Percentiles rank a stretch among this genome's conserved stretches.
Conservation (phyloP, 2,113 vertebrate species). For the Oryzias javanicus region DNA sequence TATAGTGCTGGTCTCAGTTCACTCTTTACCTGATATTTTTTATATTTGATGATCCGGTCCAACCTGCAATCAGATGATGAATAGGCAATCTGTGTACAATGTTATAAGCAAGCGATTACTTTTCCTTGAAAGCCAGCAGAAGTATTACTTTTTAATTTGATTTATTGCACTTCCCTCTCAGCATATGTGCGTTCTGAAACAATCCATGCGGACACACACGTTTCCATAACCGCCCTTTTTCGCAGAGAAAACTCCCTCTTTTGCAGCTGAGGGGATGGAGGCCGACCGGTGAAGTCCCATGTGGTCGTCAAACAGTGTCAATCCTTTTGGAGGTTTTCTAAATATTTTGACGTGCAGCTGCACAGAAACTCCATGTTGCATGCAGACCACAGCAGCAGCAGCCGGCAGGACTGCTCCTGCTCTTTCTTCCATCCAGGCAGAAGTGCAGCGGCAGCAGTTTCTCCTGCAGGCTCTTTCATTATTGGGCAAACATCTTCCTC, state of each 20-base stretch:
- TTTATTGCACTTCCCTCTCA: conserved; percentile 71
- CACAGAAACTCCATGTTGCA: conserved; percentile 19
- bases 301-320: conserved; percentile 34
- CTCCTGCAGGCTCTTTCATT: conserved; percentile 28
- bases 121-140: conserved; percentile 60
- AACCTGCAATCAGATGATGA: conserved; percentile 66
- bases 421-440: conserved; percentile 6
- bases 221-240: conserved; percentile 6
- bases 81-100: conserved; percentile 51
- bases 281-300: conserved; percentile 4
- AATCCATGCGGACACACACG: conserved; percentile 28
- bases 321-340: conserved; percentile 13
- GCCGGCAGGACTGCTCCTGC: too few relatives aligned
- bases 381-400: background rate
- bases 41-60: conserved; percentile 49
- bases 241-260: background rate
- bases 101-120: conserved; percentile 63
- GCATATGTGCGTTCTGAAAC: conserved; percentile 58
- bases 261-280: conserved; percentile 7
- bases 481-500: conserved; percentile 55
- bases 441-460: conserved; percentile 47
- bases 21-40: conserved; percentile 42
- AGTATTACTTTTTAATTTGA: conserved; percentile 75
- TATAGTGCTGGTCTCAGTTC: conserved; percentile 28
- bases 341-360: conserved; percentile 32